These are phyloP conservation scores for Mycteria americana DNA, from an alignment of 2,797 vertebrate species.

Conservation along the genomic window DNA sequence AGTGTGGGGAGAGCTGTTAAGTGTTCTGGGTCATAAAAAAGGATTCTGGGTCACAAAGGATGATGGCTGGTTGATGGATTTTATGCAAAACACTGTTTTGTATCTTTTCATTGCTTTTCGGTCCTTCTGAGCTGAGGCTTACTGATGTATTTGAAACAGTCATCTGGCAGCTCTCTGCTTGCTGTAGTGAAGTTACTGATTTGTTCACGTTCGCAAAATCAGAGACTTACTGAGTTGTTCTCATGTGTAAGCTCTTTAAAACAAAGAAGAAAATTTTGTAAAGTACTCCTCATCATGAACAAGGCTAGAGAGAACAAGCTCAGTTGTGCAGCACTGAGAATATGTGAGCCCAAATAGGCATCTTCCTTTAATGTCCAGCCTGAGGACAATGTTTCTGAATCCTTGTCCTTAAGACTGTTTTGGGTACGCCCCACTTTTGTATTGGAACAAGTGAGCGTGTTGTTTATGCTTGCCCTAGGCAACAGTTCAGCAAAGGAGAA, in stretches of 20 bases:
- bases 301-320: background rate
- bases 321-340: background rate
- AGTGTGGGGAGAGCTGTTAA: background rate
- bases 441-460: background rate
- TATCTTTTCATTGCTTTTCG: background rate
- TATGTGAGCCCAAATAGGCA: background rate
- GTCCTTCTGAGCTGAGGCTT: background rate
- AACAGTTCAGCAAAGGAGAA: background rate
- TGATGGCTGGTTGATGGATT: background rate
- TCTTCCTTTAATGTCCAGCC: background rate
- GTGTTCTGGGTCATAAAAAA: background rate
- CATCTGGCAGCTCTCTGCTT: background rate
- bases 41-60: background rate
- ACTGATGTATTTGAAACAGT: background rate
- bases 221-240: background rate
- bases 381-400: background rate
- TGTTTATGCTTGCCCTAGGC: background rate
- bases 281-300: background rate
- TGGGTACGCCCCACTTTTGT: accelerated
- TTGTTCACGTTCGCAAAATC: background rate
- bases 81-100: background rate
- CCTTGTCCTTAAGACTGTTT: background rate
- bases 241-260: background rate
- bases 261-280: background rate
- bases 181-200: background rate